Evolutionary conservation across 1,140 invertebrate species (phyloP).

Genomic region (Platyscapa corneri): DNA sequence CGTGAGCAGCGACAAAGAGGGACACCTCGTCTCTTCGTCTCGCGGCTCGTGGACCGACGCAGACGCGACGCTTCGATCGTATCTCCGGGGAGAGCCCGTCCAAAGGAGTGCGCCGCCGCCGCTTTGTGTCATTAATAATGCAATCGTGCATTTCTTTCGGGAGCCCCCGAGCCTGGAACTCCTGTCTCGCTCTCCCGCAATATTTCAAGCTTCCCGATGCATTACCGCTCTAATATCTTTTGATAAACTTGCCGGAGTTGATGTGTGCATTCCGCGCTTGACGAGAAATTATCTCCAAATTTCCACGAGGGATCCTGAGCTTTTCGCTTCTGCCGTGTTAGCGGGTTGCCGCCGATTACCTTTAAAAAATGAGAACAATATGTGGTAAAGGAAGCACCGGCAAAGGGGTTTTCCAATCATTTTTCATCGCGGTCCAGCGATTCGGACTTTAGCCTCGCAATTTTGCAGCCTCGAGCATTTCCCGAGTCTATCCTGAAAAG

Average conservation of each 20-base stretch:
- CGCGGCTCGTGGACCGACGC: neutral
- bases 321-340: no score
- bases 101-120: neutral
- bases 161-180: neutral
- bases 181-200: neutral
- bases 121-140: slow-evolving; percentile 1
- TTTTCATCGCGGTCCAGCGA: no score
- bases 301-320: no score
- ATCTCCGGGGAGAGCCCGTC: neutral
- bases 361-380: no score
- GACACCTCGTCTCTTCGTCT: neutral
- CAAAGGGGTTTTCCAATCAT: no score
- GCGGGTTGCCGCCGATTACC: no score
- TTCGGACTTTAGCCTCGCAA: no score
- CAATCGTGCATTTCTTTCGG: neutral
- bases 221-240: neutral
- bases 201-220: neutral
- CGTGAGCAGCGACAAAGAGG: neutral
- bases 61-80: slow-evolving; percentile 23
- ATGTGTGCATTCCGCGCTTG: neutral
- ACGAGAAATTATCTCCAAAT: neutral
- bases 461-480: no score
- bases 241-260: neutral
- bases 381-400: no score
- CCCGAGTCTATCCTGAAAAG: no score